phyloP scores from a whole-genome alignment of 1,140 invertebrate genomes.

The Oncopeltus fasciatus region DNA sequence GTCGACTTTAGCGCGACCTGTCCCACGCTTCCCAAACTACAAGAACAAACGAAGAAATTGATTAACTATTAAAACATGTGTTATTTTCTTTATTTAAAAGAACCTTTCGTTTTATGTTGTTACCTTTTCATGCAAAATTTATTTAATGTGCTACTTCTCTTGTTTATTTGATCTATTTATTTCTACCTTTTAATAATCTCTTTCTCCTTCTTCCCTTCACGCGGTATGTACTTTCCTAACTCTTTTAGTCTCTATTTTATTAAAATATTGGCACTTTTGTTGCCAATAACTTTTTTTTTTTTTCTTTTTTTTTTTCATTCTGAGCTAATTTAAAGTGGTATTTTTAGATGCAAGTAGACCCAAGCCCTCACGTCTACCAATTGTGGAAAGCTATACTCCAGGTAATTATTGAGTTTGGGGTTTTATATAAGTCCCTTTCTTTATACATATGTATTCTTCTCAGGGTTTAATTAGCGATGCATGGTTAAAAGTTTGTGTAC shows the following conservation, averaged over 20 bases:
- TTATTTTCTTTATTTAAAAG: too few species aligned
- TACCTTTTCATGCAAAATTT: too few species aligned
- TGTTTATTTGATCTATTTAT: neutral
- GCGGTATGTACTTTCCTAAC: too few species aligned
- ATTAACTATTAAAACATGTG: too few species aligned
- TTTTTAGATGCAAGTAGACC: slow-evolving; percentile 5
- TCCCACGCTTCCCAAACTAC: too few species aligned
- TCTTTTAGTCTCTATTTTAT: neutral
- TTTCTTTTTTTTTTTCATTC: neutral
- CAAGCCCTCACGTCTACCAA: neutral
- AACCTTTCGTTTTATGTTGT: too few species aligned
- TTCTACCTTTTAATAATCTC: too few species aligned
- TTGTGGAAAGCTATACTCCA: neutral
- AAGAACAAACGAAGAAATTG: too few species aligned
- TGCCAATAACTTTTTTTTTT: neutral
- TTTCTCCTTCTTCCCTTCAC: too few species aligned
- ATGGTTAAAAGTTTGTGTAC: too few species aligned
- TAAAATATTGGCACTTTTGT: neutral
- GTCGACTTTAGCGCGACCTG: too few species aligned
- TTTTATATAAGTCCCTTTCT: neutral
- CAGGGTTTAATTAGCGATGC: too few species aligned
- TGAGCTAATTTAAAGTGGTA: neutral
- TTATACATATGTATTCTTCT: neutral
- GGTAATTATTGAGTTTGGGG: neutral
- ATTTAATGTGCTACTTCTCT: neutral